A percentile compares a stretch with the other conserved stretches of the same genome.
These are phyloP conservation scores for Branchipolynoe longqiensis DNA, from an alignment of 2,888 invertebrate species.

Conservation along the genomic window DNA sequence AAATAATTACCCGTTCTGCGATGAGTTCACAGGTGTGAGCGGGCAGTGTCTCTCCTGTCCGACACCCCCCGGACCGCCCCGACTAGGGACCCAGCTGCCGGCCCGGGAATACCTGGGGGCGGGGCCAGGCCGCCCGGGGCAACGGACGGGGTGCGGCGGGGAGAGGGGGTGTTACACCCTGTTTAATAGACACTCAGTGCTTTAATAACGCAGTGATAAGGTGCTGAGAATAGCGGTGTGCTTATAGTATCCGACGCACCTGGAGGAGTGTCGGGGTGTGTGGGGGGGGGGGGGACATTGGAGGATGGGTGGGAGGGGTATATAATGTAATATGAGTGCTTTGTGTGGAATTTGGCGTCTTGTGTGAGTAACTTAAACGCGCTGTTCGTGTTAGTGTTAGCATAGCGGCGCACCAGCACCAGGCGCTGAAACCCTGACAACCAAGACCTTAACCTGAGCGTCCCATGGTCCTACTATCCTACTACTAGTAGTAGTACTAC, in stretches of 20 bases:
- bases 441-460: too few species aligned
- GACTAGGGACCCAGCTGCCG: not conserved
- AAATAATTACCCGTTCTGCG: constrained; percentile 3
- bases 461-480: too few species aligned
- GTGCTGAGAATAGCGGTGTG: too few species aligned
- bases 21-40: not conserved
- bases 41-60: not conserved
- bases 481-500: too few species aligned
- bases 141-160: constrained; percentile 14
- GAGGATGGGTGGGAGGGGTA: not conserved
- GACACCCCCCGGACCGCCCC: not conserved
- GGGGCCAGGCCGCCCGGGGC: not conserved
- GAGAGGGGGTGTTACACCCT: not conserved
- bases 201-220: too few species aligned
- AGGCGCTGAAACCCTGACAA: too few species aligned
- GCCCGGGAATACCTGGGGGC: constrained; percentile 31
- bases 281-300: not conserved
- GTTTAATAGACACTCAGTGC: constrained; percentile 43
- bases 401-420: too few species aligned
- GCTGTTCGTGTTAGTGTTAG: too few species aligned
- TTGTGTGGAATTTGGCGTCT: too few species aligned
- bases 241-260: not conserved
- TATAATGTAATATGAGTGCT: too few species aligned
- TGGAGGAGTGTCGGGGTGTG: not conserved
- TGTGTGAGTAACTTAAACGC: too few species aligned